Percentiles rank a stretch among this genome's conserved stretches.
phyloP scores from a whole-genome alignment of 1,140 invertebrate species.

The Camponotus floridanus region DNA sequence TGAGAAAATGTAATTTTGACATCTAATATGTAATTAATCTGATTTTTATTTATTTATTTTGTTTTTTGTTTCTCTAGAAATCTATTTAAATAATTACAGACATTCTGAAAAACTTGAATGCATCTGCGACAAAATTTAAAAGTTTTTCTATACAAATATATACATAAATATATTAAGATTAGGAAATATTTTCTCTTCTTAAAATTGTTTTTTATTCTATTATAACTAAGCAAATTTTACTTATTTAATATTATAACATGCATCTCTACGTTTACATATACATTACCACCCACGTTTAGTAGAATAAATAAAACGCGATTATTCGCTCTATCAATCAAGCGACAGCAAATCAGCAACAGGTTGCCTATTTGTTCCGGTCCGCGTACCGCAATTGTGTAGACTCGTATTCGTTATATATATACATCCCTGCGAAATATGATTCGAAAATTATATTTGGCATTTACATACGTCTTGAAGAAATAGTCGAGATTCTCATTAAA shows the following conservation, averaged over 20 bases:
- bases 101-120: too few relatives aligned
- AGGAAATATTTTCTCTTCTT: background rate
- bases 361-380: constrained; percentile 27
- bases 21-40: too few relatives aligned
- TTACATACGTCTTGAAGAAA: background rate
- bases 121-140: too few relatives aligned
- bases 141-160: too few relatives aligned
- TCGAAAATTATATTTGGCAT: background rate
- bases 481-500: background rate
- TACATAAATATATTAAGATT: too few relatives aligned
- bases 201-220: constrained; percentile 21
- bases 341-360: constrained; percentile 38
- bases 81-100: too few relatives aligned
- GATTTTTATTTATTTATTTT: too few relatives aligned
- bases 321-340: background rate
- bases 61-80: too few relatives aligned
- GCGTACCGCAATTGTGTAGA: background rate
- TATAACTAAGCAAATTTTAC: constrained; percentile 1
- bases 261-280: background rate
- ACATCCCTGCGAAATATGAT: background rate
- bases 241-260: background rate
- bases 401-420: background rate
- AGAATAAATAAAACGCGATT: constrained; percentile 32
- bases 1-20: too few relatives aligned
- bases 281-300: background rate